Evolutionary conservation across 2,888 invertebrate genomes (phyloP), one percentile per base, ranked within the genome.

Genomic region (Anaspis maculata): DNA sequence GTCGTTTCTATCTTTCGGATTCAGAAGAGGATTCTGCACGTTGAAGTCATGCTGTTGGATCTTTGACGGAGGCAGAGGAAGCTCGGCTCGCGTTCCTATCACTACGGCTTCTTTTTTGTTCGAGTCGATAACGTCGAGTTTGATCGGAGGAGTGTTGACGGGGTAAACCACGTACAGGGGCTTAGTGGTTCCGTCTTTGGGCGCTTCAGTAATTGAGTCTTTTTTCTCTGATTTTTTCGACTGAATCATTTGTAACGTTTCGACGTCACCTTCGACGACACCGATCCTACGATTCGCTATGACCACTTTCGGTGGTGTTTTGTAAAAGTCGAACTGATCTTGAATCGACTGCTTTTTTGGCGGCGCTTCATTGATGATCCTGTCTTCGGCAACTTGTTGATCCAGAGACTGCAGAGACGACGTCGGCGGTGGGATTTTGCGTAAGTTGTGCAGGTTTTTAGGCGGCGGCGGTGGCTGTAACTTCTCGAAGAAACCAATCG

Each of bases 181-280:
- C 34, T 66, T 64, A 25, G 68, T 66, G 3, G 51, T 49, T 9
- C 27, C 16, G 2, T 27, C 19, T 4, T n/a, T 5, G 19, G 33
- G 37, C 7, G 30, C 9, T 25, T 15, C 30, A 4, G 11, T 5
- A 3, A 53, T 56, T 12, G 53, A 51, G 21, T 61, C 56, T 27
- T 63, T 49, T 32, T 62, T 54, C 38, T 65, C 56, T 7, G 66
- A 56, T 37, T 67, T 62, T 48, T 73, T 68, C 0, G 72, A 69
- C 51, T 80, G 79, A 26, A 81, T 69, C 81, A 81, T 80, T 61
- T 81, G 81, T 16, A 80, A 55, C 0, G 80, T 79, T 7, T 79
- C 73, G 1, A 80, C 73, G 38, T 68, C 67, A 1, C 71, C 71
- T 14, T 73, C 69, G 3, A 72, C 61, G 21, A 57, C 54, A 2